Evolutionary conservation across 1,140 invertebrate species (phyloP), one percentile per base, ranked within the genome.

Genomic region (Atta texana): DNA sequence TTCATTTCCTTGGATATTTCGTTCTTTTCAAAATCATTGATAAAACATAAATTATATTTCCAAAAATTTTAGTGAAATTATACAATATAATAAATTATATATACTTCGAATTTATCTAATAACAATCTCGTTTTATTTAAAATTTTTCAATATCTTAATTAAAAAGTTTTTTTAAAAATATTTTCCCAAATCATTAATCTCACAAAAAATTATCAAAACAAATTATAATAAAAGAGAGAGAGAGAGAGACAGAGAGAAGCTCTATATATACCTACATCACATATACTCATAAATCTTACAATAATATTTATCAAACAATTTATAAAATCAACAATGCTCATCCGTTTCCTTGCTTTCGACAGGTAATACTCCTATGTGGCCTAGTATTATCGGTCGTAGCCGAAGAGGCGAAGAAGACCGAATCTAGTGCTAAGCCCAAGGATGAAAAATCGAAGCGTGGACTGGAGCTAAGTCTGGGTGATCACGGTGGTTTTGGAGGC

Each of bases 371-470:
- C 28, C 66, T 95, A 2, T 87, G 92, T 87, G 90, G 93, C 75
- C 89, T 94, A 72, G 76, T 93, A 71, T 87, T 92, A 31, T 84
- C 93, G 7, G 90, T 88, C 64, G 28, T 85, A 28, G 93, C 94
- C 24, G 91, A 91, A n/a, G 89, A 94, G 18, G 59, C 86, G 12
- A 89, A 93, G 66, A 87, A 89, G 8, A 74, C 88, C 4, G 87
- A 89, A 28, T 76, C 92, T n/a, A 87, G 64, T 31, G 75, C 57
- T 10, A 51, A 88, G 7, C 91, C 91, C 10, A 91, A 91, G 28
- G 88, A 91, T 12, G 89, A 93, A 28, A 95, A 95, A 51, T 57
- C 92, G 7, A 95, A 95, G 51, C 93, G 94, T 0, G 94, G 94
- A 28, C 71, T 95, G 74, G 94, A 94, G 39, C 80, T 93, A 16